Evolutionary conservation across 92 coral and sea anemone species (phyloP).

Genomic region (Scolanthus callimorphus): DNA sequence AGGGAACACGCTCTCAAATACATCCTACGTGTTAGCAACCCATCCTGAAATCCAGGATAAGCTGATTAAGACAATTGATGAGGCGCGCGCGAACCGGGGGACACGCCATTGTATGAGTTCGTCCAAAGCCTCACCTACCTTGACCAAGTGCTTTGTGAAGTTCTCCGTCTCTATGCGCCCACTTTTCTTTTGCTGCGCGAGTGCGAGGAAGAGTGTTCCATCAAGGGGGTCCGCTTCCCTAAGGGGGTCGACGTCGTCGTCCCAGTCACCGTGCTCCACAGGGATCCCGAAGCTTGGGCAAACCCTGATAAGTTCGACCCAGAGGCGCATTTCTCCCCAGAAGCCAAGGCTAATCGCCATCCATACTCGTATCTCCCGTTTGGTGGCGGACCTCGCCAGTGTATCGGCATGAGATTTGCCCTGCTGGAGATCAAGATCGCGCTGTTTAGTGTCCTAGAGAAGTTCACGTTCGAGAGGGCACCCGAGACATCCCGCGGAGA

Average conservation of each 20-base stretch:
- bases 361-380: constrained; percentile 58
- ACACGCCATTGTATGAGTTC: constrained; percentile 35
- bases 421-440: constrained; percentile 50
- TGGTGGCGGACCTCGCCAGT: constrained; percentile 61
- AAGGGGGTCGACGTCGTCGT: constrained; percentile 57
- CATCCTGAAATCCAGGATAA: constrained; percentile 61
- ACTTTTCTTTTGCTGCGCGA: constrained; percentile 56
- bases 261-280: constrained; percentile 60
- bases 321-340: constrained; percentile 58
- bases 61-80: constrained; percentile 47
- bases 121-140: constrained; percentile 68
- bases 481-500: no score
- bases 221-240: constrained; percentile 71
- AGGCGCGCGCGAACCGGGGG: constrained; percentile 29
- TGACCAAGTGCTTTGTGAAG: constrained; percentile 62
- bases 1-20: constrained; percentile 43
- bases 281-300: constrained; percentile 79
- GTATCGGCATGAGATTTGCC: constrained; percentile 69
- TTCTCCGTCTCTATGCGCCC: constrained; percentile 60
- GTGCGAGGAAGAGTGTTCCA: constrained; percentile 70
- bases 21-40: constrained; percentile 53
- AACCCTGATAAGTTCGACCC: constrained; percentile 68
- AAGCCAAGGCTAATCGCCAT: constrained; percentile 60
- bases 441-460: constrained; percentile 35
- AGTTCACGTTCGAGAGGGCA: constrained; percentile 46